Evolutionary conservation across 2,113 vertebrate genomes (phyloP).

Genomic region (human): GRCh38 chr15:31920001-31920500

Average conservation of each 20-base stretch:
- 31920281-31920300: background rate
- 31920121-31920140: background rate
- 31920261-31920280: background rate
- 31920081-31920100: background rate
- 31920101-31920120: background rate
- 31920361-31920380: background rate
- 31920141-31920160: background rate
- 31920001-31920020: background rate
- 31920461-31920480: background rate
- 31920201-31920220: background rate
- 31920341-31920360: background rate
- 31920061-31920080: background rate
- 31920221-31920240: background rate
- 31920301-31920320: background rate
- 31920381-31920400: background rate
- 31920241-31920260: background rate
- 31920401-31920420: background rate
- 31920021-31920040: background rate
- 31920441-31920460: background rate
- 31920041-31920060: background rate
- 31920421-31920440: background rate
- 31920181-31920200: background rate
- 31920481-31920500: background rate
- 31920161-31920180: background rate
- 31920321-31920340: background rate